phyloP scores from a whole-genome alignment of 2,113 vertebrate species.

The Cyphotilapia sp. region DNA sequence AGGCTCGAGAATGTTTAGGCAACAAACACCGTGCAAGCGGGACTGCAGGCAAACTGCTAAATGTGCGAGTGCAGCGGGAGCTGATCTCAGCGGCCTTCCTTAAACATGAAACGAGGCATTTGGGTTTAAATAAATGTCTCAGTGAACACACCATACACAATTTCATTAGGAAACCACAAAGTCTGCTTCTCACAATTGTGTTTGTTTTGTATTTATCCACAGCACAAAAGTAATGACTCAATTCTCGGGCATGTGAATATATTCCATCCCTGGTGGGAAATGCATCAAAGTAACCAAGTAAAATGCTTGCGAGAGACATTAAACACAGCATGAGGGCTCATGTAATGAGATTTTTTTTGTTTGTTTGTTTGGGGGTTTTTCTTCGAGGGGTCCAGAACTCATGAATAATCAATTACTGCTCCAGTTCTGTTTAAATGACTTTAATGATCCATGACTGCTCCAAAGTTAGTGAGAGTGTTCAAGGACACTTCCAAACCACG shows the following conservation, averaged over 20 bases:
- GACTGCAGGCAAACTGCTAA: background rate
- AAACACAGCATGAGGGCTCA: background rate
- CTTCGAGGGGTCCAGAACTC: background rate
- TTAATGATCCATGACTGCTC: background rate
- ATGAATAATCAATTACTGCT: conserved; percentile 21
- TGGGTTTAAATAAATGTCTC: background rate
- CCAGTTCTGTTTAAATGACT: background rate
- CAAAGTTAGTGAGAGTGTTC: background rate
- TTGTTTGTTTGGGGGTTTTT: background rate
- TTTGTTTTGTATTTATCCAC: background rate
- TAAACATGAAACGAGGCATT: background rate
- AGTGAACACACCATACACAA: background rate
- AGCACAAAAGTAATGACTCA: background rate
- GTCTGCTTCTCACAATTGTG: background rate
- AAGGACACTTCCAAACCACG: background rate
- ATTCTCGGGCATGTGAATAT: background rate
- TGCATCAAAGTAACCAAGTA: background rate
- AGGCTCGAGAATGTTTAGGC: background rate
- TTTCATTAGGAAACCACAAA: background rate
- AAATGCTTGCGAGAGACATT: background rate
- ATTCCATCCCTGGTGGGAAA: background rate
- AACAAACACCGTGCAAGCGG: conserved; percentile 3
- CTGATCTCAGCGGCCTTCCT: background rate
- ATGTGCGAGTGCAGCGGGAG: background rate
- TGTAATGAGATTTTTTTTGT: background rate